These are phyloP conservation scores for Galbula dea DNA, from an alignment of 2,113 vertebrate species.

Conservation along the genomic window DNA sequence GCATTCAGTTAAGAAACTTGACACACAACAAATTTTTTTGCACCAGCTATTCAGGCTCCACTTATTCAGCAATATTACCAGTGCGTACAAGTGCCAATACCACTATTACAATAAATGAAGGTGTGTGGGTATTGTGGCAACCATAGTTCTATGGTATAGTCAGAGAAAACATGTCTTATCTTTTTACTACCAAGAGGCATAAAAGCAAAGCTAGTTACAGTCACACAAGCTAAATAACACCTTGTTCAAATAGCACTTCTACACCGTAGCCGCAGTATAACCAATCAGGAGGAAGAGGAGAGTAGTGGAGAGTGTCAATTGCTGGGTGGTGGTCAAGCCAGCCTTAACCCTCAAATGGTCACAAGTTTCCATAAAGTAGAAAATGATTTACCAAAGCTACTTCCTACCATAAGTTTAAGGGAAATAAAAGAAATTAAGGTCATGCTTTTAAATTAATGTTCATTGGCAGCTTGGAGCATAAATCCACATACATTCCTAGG, in stretches of 20 bases:
- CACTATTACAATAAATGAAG: background rate
- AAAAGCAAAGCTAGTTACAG: background rate
- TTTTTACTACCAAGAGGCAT: background rate
- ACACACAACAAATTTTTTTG: background rate
- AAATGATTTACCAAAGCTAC: background rate
- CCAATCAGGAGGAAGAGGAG: no score
- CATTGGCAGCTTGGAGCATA: background rate
- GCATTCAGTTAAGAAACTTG: background rate
- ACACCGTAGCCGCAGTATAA: background rate
- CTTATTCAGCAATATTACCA: background rate
- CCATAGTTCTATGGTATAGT: background rate
- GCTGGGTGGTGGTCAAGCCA: no score
- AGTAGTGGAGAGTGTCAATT: no score
- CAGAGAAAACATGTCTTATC: fast-evolving
- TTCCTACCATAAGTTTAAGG: background rate
- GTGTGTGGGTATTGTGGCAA: fast-evolving
- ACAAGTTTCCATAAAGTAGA: background rate
- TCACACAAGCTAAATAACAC: background rate
- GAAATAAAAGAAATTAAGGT: background rate
- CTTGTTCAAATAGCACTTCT: background rate
- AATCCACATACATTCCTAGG: background rate
- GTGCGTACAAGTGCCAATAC: background rate
- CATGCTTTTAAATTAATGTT: background rate
- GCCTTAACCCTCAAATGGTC: no score
- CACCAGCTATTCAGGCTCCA: background rate